Evolutionary conservation across 2,113 vertebrate genomes (phyloP).

Genomic region (Picathartes gymnocephalus): DNA sequence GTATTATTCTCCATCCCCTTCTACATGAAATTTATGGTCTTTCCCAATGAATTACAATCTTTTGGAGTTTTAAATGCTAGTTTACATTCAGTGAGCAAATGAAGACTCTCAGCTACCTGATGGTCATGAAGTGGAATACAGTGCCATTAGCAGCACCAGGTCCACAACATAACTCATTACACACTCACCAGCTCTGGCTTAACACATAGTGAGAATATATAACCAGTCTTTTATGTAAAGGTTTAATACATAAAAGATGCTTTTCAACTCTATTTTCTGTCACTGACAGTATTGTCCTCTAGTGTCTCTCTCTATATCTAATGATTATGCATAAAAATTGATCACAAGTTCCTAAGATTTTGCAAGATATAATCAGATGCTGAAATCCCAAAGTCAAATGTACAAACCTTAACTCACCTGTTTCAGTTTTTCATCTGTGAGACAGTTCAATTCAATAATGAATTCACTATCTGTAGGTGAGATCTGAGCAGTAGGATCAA

Average conservation of each 20-base stretch:
- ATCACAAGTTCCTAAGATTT: neutral
- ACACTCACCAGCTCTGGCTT: neutral
- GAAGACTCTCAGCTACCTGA: neutral
- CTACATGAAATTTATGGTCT: neutral
- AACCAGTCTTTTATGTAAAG: neutral
- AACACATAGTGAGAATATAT: neutral
- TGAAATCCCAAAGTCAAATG: neutral
- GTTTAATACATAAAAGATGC: neutral
- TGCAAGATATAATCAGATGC: neutral
- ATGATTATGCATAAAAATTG: neutral
- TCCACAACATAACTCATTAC: neutral
- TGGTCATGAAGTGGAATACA: neutral
- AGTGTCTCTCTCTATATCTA: neutral
- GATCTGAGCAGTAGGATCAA: conserved; percentile 95
- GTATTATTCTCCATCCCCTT: neutral
- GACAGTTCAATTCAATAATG: conserved; percentile 98
- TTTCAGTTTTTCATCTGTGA: conserved; percentile 97
- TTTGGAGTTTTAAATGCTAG: neutral
- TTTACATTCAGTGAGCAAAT: neutral
- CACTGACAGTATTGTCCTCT: neutral
- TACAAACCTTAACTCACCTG: conserved; percentile 78
- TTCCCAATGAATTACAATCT: neutral
- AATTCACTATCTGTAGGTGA: conserved; percentile 98
- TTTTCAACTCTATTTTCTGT: neutral
- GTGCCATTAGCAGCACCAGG: neutral